These are phyloP conservation scores for Brachyhypopomus gauderio DNA, from an alignment of 2,113 vertebrate genomes.

Conservation along the genomic window DNA sequence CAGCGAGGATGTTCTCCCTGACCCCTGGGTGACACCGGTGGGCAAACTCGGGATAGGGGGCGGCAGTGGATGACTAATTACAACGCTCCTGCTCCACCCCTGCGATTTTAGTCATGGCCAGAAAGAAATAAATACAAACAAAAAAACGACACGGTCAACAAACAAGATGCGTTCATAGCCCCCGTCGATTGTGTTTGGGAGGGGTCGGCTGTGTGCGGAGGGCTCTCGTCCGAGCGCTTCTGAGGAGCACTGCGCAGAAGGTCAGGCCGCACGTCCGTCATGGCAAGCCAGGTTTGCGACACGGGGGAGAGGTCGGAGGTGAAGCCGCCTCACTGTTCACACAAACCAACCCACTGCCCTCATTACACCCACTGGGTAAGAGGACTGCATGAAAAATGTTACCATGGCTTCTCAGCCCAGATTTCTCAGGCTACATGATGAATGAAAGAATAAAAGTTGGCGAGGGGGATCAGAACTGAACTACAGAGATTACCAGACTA, in stretches of 20 bases:
- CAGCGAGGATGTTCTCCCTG: constrained; percentile 73
- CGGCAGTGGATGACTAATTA: constrained; percentile 34
- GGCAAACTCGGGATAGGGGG: constrained; percentile 72
- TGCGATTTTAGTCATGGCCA: constrained; percentile 15
- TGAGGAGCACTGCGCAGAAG: neutral
- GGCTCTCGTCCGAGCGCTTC: neutral
- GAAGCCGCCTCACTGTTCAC: neutral
- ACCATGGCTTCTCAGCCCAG: constrained; percentile 53
- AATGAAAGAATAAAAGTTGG: neutral
- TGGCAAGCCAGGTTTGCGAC: neutral
- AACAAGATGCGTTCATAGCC: constrained; percentile 8
- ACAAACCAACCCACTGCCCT: neutral
- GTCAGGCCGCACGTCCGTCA: neutral
- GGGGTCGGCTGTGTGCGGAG: neutral
- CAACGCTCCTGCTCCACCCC: constrained; percentile 16
- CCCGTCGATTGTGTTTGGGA: neutral
- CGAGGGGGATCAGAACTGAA: constrained; percentile 20
- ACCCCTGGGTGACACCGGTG: constrained; percentile 74
- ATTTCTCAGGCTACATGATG: constrained; percentile 28
- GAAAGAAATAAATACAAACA: neutral
- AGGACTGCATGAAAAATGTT: constrained; percentile 50
- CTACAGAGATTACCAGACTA: constrained; percentile 67
- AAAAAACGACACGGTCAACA: constrained; percentile 1
- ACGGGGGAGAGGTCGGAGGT: neutral
- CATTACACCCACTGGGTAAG: constrained; percentile 50